Percentiles rank a stretch among this genome's conserved stretches.
Conservation (phyloP, 1,140 invertebrate species). For the Habropoda laboriosa region DNA sequence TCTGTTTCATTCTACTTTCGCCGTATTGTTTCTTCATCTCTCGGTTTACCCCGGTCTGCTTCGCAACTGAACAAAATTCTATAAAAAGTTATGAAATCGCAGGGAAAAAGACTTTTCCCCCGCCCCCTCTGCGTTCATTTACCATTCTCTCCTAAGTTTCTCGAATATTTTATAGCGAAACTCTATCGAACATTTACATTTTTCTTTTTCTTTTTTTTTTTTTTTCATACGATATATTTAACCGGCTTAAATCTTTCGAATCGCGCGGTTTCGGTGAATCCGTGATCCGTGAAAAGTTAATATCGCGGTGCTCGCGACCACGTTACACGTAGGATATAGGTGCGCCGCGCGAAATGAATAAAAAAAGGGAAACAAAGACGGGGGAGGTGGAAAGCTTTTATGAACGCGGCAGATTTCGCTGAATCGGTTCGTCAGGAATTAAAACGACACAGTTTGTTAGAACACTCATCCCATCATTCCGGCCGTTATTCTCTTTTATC, state of each 20-base stretch:
- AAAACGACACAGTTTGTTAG: neutral
- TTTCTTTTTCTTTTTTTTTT: neutral
- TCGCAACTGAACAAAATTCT: neutral
- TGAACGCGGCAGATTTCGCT: neutral
- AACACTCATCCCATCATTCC: constrained; percentile 9
- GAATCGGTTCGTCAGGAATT: constrained; percentile 4
- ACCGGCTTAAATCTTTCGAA: neutral
- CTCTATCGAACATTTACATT: neutral
- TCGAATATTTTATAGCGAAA: neutral
- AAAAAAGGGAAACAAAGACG: neutral
- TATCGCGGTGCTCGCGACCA: constrained; percentile 1
- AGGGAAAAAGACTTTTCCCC: neutral
- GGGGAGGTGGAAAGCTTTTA: neutral
- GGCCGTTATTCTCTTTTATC: constrained; percentile 9
- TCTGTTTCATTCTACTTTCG: neutral
- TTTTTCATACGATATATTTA: neutral
- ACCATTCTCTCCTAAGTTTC: neutral
- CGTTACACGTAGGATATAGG: neutral
- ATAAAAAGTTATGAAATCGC: neutral
- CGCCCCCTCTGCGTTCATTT: neutral
- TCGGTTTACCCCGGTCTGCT: neutral
- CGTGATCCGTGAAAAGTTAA: constrained; percentile 16
- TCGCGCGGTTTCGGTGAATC: neutral
- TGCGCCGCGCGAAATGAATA: neutral
- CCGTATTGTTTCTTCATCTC: neutral